Conservation (phyloP, 2,888 invertebrate genomes). For the Spialia ferax region DNA sequence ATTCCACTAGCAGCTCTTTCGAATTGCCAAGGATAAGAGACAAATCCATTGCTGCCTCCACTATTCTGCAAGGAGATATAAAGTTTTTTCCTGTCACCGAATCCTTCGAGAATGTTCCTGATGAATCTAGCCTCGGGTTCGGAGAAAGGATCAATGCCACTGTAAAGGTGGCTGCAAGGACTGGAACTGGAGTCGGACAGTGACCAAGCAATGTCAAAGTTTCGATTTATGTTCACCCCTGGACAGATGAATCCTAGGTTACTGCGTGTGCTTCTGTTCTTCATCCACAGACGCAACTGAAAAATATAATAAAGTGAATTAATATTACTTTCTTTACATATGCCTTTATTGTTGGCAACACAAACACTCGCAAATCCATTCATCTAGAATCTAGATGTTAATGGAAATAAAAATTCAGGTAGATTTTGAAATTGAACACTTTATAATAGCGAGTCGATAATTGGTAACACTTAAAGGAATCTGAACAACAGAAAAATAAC, state of each 20-base stretch:
- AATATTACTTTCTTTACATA: not conserved
- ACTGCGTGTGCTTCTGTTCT: constrained; percentile 84
- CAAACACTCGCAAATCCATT: too few species aligned
- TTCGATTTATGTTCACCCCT: constrained; percentile 92
- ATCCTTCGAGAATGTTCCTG: constrained; percentile 81
- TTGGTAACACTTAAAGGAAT: too few species aligned
- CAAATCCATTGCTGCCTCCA: constrained; percentile 80
- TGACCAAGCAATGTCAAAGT: constrained; percentile 91
- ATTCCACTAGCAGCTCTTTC: constrained; percentile 76
- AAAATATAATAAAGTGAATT: constrained; percentile 38
- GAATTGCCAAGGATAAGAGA: constrained; percentile 90
- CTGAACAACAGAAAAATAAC: too few species aligned
- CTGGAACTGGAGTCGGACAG: constrained; percentile 85
- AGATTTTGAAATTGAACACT: too few species aligned
- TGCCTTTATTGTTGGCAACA: not conserved
- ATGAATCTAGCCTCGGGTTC: constrained; percentile 89
- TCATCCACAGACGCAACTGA: constrained; percentile 89
- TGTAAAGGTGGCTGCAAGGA: constrained; percentile 88
- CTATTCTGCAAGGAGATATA: constrained; percentile 93
- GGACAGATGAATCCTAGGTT: constrained; percentile 77
- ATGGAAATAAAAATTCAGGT: too few species aligned
- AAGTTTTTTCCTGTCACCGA: constrained; percentile 79
- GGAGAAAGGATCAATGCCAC: constrained; percentile 88
- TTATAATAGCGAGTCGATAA: too few species aligned
- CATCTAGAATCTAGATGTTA: too few species aligned